Percentiles rank a stretch among this genome's conserved stretches.
These are phyloP conservation scores for Caretta caretta DNA, from an alignment of 2,113 vertebrate genomes.

Conservation along the genomic window DNA sequence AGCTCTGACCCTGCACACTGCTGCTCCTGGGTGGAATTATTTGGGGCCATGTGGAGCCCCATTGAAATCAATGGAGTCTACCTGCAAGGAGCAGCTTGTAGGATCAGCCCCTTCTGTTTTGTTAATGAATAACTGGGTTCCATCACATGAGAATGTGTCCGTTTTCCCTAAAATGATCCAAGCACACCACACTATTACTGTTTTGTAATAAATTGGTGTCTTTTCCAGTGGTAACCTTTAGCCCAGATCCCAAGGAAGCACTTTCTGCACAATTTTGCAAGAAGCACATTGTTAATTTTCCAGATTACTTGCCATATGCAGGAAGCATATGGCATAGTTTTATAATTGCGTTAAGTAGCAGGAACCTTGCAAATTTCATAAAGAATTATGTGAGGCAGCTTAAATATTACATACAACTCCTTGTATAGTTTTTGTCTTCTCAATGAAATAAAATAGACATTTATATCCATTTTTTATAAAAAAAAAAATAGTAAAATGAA, in stretches of 20 bases:
- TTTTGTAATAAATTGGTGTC: conserved; percentile 28
- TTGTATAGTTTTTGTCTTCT: background rate
- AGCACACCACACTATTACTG: background rate
- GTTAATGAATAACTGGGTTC: conserved; percentile 32
- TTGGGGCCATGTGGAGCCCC: background rate
- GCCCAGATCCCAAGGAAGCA: background rate
- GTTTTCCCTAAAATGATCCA: conserved; percentile 14
- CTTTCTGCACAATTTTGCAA: background rate
- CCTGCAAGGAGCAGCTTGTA: background rate
- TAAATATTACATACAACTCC: background rate
- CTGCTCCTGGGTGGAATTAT: conserved; percentile 16
- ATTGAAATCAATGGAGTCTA: conserved; percentile 1
- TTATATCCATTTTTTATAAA: background rate
- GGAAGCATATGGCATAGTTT: conserved; percentile 54
- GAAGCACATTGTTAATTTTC: background rate
- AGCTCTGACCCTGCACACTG: conserved; percentile 27
- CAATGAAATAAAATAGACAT: background rate
- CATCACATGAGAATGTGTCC: conserved; percentile 24
- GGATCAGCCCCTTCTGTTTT: background rate
- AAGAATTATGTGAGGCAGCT: background rate
- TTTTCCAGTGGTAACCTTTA: conserved; percentile 13
- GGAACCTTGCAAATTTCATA: conserved; percentile 40
- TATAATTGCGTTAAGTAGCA: conserved; percentile 28
- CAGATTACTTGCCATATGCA: conserved; percentile 31
- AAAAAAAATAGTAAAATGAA: conserved; percentile 7